These are phyloP conservation scores for Oceanites oceanicus DNA, from an alignment of 2,113 vertebrate genomes.

Conservation along the genomic window DNA sequence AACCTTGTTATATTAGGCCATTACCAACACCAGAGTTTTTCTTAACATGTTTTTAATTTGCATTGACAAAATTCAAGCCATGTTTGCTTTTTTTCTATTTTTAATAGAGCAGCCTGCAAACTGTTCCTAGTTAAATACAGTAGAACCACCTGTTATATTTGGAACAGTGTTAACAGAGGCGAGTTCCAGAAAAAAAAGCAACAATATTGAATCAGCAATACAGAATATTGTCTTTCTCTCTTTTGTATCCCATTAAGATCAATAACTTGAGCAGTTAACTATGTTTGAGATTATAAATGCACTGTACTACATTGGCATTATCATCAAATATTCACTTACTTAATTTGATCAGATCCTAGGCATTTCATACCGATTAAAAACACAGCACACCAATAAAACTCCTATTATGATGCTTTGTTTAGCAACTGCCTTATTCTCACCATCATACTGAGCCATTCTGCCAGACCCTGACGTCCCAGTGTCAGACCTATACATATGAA, in stretches of 20 bases:
- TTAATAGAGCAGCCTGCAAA: conserved; percentile 42
- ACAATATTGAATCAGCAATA: conserved; percentile 13
- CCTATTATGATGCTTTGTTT: background rate
- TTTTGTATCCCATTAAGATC: background rate
- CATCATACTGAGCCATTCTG: background rate
- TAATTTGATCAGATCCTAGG: background rate
- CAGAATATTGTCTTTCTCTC: conserved; percentile 9
- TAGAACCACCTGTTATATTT: conserved; percentile 50
- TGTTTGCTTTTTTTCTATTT: conserved; percentile 14
- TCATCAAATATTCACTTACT: background rate
- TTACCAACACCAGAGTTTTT: conserved; percentile 27
- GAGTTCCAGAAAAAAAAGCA: background rate
- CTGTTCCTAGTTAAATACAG: conserved; percentile 52
- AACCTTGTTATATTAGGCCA: conserved; percentile 61
- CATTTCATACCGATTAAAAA: background rate
- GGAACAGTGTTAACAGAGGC: background rate
- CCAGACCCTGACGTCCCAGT: background rate
- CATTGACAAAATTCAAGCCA: conserved; percentile 39
- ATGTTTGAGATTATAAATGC: background rate
- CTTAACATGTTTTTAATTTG: conserved; percentile 46
- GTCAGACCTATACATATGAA: background rate
- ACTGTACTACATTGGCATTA: background rate
- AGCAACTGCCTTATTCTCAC: background rate
- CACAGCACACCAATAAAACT: background rate
- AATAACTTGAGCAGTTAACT: background rate